phyloP scores from a whole-genome alignment of 2,797 vertebrate species.

The Denticeps clupeoides region DNA sequence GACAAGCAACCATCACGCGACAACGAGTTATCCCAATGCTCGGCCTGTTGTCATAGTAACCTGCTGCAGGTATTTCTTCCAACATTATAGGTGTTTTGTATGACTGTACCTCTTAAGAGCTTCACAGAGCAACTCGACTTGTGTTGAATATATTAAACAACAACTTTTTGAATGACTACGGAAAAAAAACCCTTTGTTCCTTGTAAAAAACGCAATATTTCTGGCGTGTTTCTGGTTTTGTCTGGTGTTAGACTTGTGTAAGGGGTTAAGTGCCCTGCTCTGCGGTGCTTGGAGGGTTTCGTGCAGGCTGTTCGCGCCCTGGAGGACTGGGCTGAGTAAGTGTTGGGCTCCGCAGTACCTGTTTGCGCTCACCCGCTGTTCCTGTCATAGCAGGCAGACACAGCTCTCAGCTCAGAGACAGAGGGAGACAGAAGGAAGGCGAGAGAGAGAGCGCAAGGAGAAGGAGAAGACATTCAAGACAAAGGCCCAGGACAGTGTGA shows the following conservation, averaged over 20 bases:
- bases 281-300: conserved; percentile 12
- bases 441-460: not conserved
- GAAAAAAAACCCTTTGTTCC: no score
- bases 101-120: not conserved
- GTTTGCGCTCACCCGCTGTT: conserved; percentile 57
- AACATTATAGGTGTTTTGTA: conserved; percentile 22
- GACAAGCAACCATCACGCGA: conserved; percentile 31
- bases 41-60: conserved; percentile 47
- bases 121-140: conserved; percentile 29
- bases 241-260: not conserved
- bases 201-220: not conserved
- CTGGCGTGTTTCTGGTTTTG: not conserved
- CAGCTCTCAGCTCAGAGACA: conserved; percentile 9
- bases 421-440: not conserved
- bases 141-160: conserved; percentile 2
- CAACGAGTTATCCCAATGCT: conserved; percentile 21
- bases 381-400: conserved; percentile 29
- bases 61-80: conserved; percentile 41
- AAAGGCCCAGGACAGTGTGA: conserved; percentile 7
- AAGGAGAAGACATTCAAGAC: not conserved
- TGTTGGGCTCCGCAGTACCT: conserved; percentile 52
- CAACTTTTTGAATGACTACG: no score
- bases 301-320: conserved; percentile 34
- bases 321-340: conserved; percentile 44
- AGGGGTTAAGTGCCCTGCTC: conserved; percentile 5